Base-by-base conservation (phyloP, 2,797 vertebrate genomes). In the Psittacula derbiana region DNA sequence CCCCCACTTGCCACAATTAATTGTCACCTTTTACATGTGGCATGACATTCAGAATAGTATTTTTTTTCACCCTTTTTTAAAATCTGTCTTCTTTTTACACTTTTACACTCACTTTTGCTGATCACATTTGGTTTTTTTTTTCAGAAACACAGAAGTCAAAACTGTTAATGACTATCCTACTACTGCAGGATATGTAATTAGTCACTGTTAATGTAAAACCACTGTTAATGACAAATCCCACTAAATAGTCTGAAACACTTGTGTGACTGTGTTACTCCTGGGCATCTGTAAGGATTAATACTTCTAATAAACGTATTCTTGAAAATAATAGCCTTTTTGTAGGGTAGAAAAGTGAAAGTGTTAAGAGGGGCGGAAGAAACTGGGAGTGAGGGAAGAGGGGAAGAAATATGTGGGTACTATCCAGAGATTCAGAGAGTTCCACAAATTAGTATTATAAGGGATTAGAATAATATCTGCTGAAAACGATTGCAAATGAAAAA, bases 351-450 rank as follows among this genome's bases (percentile, higher is more conserved):
- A 5, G 1, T 40, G 23, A 5, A 31, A 72, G 2, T 2, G 5
- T 4, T 47, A 55, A 33, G 6, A 23, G 4, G 2, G 2, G 4
- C 2, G 4, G 67, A 72, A 85, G 44, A 84, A 81, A n/a, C 28
- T 17, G 12, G 6, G 13, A 66, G 3, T 33, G 1, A 41, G 4
- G 6, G 46, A 49, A 46, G 2, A 55, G 19, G 4, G 15, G 7
- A 62, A 81, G 28, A 40, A 6, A 23, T 6, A 4, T 12, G 1
- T 65, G 64, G 1, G 0, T 76, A 40, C 3, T 4, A 50, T 24
- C 3, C 12, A 31, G 44, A 62, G 8, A 64, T 25, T 65, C 10
- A 47, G 61, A 83, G n/a, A 30, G 4, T 61, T 80, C 15, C 16
- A n/a, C 5, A 76, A 71, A 61, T 27, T 78, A 62, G 10, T 8